Percentiles rank a stretch among this genome's conserved stretches.
phyloP scores from a whole-genome alignment of 2,888 invertebrate genomes.

The Drosophila prolongata region DNA sequence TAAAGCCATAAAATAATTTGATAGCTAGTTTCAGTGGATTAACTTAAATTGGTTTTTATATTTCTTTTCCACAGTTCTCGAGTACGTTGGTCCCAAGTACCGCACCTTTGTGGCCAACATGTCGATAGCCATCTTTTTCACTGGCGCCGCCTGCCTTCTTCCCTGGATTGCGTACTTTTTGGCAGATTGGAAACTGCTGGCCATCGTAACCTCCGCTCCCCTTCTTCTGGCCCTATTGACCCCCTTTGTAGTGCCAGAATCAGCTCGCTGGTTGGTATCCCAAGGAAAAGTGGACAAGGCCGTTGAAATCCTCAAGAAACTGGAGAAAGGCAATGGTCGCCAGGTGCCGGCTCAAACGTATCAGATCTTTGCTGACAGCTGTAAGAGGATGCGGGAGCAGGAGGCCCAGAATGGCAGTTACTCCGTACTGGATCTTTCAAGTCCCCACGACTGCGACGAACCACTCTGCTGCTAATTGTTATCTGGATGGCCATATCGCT shows the following conservation, averaged over 20 bases:
- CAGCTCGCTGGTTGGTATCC: slow-evolving; percentile 94
- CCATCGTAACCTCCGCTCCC: slow-evolving; percentile 92
- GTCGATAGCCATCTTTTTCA: slow-evolving; percentile 95
- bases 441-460: slow-evolving; percentile 90
- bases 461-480: slow-evolving; percentile 91
- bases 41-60: background rate
- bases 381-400: slow-evolving; percentile 88
- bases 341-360: slow-evolving; percentile 90
- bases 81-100: slow-evolving; percentile 96
- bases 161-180: slow-evolving; percentile 94
- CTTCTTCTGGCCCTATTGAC: slow-evolving; percentile 89
- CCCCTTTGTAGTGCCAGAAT: slow-evolving; percentile 92
- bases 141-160: slow-evolving; percentile 90
- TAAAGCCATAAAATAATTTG: background rate
- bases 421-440: slow-evolving; percentile 92
- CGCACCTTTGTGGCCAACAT: slow-evolving; percentile 95
- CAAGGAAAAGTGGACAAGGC: slow-evolving; percentile 93
- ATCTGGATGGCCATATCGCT: slow-evolving; percentile 96
- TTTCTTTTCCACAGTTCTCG: slow-evolving; percentile 87
- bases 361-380: slow-evolving; percentile 88
- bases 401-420: slow-evolving; percentile 89
- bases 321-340: slow-evolving; percentile 91
- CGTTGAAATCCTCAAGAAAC: slow-evolving; percentile 90
- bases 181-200: slow-evolving; percentile 91
- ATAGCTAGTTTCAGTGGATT: background rate